These are phyloP conservation scores for Peromyscus attwateri DNA, from an alignment of 2,797 vertebrate species.

Conservation along the genomic window DNA sequence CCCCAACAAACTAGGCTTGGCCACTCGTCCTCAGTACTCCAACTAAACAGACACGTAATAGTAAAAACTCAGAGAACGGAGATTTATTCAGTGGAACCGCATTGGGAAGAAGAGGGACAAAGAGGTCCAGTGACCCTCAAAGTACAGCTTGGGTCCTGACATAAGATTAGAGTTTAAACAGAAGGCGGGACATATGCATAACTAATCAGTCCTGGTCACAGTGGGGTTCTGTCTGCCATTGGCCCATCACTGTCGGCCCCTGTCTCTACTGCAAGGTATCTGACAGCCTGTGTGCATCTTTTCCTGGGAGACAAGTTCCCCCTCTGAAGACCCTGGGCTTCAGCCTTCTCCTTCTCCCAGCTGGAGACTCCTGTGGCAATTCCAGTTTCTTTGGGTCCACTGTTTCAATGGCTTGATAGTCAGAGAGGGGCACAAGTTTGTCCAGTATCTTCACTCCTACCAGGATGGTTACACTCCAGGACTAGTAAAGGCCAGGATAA, in stretches of 20 bases:
- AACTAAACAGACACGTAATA: not conserved
- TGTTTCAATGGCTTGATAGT: not conserved
- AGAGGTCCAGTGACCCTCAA: not conserved
- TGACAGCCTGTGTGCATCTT: not conserved
- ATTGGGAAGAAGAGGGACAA: not conserved
- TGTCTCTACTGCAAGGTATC: not conserved
- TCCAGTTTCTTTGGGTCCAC: not conserved
- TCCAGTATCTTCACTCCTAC: not conserved
- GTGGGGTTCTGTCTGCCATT: not conserved
- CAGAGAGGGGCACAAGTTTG: not conserved
- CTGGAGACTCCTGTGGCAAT: not conserved
- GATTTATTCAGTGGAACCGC: not conserved
- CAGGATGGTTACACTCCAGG: not conserved
- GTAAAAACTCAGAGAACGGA: not conserved
- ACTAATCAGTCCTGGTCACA: not conserved
- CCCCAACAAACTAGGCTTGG: not conserved
- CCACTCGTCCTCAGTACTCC: not conserved
- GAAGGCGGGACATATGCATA: not conserved
- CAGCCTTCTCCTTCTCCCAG: not conserved
- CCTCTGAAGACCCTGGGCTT: not conserved
- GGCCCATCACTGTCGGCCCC: not conserved
- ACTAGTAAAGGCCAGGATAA: not conserved
- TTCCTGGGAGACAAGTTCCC: not conserved
- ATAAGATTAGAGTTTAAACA: not conserved
- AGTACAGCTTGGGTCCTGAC: not conserved